Percentiles rank a stretch among this genome's conserved stretches.
These are phyloP conservation scores for Trichechus manatus DNA, from an alignment of 2,113 vertebrate genomes.

Conservation along the genomic window DNA sequence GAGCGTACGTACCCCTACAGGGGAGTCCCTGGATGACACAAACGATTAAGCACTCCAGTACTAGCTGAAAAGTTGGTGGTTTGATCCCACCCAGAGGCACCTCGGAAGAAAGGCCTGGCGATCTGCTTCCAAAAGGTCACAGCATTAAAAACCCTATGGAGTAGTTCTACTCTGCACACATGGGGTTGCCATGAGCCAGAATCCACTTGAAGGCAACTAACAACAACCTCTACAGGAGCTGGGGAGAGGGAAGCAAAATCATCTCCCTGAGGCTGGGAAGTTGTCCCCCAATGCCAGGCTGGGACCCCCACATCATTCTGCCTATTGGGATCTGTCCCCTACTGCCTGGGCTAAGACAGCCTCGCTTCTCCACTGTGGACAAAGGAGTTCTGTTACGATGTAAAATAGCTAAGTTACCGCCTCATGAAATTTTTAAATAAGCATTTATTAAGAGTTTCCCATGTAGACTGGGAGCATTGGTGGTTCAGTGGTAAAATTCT, in stretches of 20 bases:
- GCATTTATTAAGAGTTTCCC: no score
- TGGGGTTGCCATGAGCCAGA: no score
- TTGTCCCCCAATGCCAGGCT: not conserved
- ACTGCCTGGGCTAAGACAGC: not conserved
- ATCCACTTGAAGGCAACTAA: no score
- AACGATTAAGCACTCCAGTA: not conserved
- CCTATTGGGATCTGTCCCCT: no score
- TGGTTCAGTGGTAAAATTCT: no score
- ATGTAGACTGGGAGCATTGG: no score
- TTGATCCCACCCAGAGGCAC: not conserved
- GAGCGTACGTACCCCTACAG: fast-evolving
- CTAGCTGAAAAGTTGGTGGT: not conserved
- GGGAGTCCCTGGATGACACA: not conserved
- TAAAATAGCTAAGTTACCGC: not conserved
- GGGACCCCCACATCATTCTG: no score
- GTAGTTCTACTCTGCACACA: not conserved
- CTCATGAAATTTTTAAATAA: not conserved
- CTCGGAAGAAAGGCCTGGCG: not conserved
- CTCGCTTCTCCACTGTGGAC: fast-evolving
- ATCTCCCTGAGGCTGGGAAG: no score
- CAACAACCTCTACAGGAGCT: no score
- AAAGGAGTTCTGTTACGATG: not conserved
- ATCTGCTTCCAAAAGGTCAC: not conserved
- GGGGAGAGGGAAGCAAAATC: no score
- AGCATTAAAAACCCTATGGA: not conserved